A percentile compares a stretch with the other conserved stretches of the same genome.
These are phyloP conservation scores for Charaxes varanes DNA, from an alignment of 1,140 invertebrate genomes.

Conservation along the genomic window DNA sequence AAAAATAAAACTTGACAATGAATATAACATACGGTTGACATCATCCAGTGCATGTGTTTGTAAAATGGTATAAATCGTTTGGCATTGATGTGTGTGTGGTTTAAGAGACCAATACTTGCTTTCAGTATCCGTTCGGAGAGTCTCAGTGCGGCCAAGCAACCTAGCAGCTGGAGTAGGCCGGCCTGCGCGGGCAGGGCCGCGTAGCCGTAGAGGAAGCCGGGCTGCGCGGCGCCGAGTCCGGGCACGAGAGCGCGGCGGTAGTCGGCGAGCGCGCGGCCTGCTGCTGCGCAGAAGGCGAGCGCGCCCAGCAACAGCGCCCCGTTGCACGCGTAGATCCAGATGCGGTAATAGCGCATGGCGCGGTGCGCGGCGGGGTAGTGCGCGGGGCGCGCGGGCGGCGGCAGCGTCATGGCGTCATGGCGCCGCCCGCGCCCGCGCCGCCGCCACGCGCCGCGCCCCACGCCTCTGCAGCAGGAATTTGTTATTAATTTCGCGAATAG, in stretches of 20 bases:
- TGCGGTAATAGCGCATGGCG: constrained; percentile 85
- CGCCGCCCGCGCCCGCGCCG: constrained; percentile 67
- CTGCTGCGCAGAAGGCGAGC: constrained; percentile 85
- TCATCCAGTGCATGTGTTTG: no score
- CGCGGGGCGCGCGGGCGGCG: constrained; percentile 66
- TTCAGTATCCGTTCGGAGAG: constrained; percentile 88
- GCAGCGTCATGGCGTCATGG: constrained; percentile 68
- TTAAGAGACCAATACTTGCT: no score
- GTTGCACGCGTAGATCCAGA: constrained; percentile 95
- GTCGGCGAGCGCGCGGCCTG: constrained; percentile 82
- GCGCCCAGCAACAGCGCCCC: constrained; percentile 87
- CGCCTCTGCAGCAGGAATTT: constrained; percentile 53
- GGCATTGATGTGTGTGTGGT: no score
- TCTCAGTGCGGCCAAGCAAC: constrained; percentile 86
- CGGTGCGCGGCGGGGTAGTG: constrained; percentile 59
- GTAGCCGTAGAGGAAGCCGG: constrained; percentile 89
- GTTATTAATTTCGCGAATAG: no score
- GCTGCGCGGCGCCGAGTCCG: constrained; percentile 82
- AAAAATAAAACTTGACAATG: no score
- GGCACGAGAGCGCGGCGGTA: constrained; percentile 81
- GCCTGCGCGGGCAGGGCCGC: constrained; percentile 83
- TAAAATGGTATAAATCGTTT: no score
- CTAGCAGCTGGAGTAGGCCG: constrained; percentile 82
- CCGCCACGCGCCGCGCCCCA: constrained; percentile 68
- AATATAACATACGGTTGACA: no score